Conservation (phyloP, 1,140 invertebrate genomes). For the Zaprionus gabonicus region DNA sequence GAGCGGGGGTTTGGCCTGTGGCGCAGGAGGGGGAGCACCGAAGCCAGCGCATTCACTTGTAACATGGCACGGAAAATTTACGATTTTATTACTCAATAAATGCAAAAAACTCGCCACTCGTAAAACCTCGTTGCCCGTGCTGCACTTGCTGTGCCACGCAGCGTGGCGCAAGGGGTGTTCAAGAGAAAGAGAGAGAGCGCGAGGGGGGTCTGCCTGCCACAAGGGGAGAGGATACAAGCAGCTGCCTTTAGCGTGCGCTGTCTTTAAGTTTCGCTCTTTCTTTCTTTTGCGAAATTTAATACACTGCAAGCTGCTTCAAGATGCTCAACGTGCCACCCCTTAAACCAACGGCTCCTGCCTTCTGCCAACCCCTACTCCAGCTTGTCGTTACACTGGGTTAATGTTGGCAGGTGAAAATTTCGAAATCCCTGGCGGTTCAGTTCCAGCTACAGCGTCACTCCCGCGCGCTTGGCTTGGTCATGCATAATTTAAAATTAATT, state of each 20-base stretch:
- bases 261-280: constrained; percentile 51
- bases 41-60: constrained; percentile 57
- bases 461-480: constrained; percentile 61
- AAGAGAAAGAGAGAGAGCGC: not conserved
- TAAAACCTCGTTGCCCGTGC: constrained; percentile 45
- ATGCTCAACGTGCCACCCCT: not conserved
- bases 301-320: constrained; percentile 27
- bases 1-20: not conserved
- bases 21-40: not conserved
- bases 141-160: constrained; percentile 5
- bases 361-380: constrained; percentile 2
- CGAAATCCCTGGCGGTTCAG: constrained; percentile 73
- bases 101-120: constrained; percentile 77
- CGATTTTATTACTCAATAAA: constrained; percentile 83
- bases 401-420: constrained; percentile 79
- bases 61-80: constrained; percentile 71
- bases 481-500: constrained; percentile 84
- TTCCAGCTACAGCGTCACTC: constrained; percentile 36
- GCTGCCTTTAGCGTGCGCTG: constrained; percentile 36
- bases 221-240: not conserved
- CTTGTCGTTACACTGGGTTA: constrained; percentile 53
- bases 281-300: constrained; percentile 34
- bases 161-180: too few species aligned
- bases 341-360: not conserved
- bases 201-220: not conserved